Conservation (phyloP, 2,888 invertebrate species). For the Poecilobothrus nobilitatus region DNA sequence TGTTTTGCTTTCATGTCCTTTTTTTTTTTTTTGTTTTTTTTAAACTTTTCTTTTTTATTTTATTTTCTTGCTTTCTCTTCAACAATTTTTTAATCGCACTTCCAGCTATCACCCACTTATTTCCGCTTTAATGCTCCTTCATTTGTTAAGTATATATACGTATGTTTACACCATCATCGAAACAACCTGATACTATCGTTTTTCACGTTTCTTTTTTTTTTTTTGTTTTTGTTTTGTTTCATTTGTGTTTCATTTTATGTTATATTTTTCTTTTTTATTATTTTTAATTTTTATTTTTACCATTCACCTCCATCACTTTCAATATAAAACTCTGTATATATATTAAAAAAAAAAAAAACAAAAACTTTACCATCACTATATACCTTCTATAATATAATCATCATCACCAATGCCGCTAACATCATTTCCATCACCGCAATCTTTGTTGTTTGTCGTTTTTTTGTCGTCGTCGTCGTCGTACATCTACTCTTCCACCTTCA, state of each 20-base stretch:
- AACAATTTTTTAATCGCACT: conserved; percentile 6
- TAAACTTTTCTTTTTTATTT: neutral
- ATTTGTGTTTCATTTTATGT: too few relatives aligned
- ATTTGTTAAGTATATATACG: neutral
- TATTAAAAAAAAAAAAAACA: too few relatives aligned
- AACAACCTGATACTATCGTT: neutral
- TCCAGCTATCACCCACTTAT: neutral
- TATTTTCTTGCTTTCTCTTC: neutral
- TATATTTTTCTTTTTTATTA: too few relatives aligned
- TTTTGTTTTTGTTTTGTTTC: neutral
- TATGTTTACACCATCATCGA: conserved; percentile 1
- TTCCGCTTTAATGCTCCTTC: conserved; percentile 4
- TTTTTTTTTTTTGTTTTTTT: neutral
- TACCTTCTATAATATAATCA: neutral
- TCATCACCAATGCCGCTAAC: neutral
- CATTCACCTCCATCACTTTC: too few relatives aligned
- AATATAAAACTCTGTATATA: too few relatives aligned
- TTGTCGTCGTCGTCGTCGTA: neutral
- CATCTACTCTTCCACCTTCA: too few relatives aligned
- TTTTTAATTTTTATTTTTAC: too few relatives aligned
- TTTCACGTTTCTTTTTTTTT: neutral
- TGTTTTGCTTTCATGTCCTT: conserved; percentile 6
- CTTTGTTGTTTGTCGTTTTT: neutral
- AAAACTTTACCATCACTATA: too few relatives aligned
- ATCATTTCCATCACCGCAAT: neutral